Conservation (phyloP, 2,888 invertebrate genomes). For the Plemyria rubiginata region DNA sequence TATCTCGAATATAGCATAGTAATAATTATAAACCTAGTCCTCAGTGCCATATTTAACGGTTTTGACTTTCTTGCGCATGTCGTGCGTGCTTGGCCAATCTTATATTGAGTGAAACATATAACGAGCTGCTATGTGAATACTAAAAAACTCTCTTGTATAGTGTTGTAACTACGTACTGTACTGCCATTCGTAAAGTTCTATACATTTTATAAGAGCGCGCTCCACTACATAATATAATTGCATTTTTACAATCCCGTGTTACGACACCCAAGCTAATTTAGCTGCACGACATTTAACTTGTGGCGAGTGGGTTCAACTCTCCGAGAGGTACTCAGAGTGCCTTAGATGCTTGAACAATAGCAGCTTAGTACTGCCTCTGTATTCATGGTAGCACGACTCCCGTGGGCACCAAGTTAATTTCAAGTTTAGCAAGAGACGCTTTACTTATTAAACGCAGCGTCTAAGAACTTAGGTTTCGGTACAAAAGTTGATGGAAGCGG, state of each 20-base stretch:
- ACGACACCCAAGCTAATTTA: conserved; percentile 35
- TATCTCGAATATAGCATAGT: no score
- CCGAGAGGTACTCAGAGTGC: conserved; percentile 44
- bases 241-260: conserved; percentile 17
- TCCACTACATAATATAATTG: conserved; percentile 2
- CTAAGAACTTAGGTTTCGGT: conserved; percentile 74
- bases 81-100: no score
- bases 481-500: conserved; percentile 55
- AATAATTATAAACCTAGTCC: no score
- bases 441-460: conserved; percentile 78
- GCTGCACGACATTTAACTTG: conserved; percentile 38
- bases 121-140: not conserved
- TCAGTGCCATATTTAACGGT: no score
- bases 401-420: conserved; percentile 78
- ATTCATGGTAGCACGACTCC: conserved; percentile 56
- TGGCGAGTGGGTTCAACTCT: conserved; percentile 37
- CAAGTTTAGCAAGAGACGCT: conserved; percentile 72
- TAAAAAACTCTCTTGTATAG: no score
- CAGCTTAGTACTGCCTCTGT: conserved; percentile 44
- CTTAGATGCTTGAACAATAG: conserved; percentile 49
- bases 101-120: not conserved
- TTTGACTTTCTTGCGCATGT: no score
- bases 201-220: conserved; percentile 4
- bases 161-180: no score
- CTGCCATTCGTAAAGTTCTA: not conserved